Conservation (phyloP, 2,888 invertebrate species). For the Cerceris ruficornis region DNA sequence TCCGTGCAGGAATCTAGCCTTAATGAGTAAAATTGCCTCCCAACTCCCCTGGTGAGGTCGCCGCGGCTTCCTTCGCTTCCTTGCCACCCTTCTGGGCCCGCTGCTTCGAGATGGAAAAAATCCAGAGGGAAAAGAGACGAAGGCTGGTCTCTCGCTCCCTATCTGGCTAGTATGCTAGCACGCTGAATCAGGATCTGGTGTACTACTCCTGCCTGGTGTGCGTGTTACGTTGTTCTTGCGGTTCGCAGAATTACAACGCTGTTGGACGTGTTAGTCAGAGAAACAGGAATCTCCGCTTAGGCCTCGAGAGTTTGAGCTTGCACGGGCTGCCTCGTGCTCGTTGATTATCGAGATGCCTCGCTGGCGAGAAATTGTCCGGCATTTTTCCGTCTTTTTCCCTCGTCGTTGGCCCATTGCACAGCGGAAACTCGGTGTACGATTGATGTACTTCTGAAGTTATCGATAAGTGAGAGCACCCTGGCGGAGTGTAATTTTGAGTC, state of each 20-base stretch:
- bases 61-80: conserved; percentile 38
- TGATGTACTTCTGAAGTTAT: no score
- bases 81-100: conserved; percentile 35
- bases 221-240: conserved; percentile 65
- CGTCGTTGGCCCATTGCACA: no score
- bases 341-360: conserved; percentile 53
- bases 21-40: conserved; percentile 79
- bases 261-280: conserved; percentile 58
- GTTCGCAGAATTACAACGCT: conserved; percentile 67
- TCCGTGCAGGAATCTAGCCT: conserved; percentile 80
- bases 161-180: conserved; percentile 32
- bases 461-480: no score
- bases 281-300: conserved; percentile 75
- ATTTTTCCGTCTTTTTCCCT: conserved; percentile 11
- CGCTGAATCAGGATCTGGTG: conserved; percentile 63
- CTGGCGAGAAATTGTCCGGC: conserved; percentile 18
- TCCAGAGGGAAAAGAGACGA: conserved; percentile 30
- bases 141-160: conserved; percentile 28
- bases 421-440: no score
- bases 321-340: conserved; percentile 43
- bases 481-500: no score
- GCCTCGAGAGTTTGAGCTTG: conserved; percentile 38
- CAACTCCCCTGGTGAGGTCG: conserved; percentile 16
- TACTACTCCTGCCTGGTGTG: conserved; percentile 7
- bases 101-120: conserved; percentile 42